Base-by-base conservation (phyloP, 2,113 vertebrate genomes). In the Scartelaos histophorus region DNA sequence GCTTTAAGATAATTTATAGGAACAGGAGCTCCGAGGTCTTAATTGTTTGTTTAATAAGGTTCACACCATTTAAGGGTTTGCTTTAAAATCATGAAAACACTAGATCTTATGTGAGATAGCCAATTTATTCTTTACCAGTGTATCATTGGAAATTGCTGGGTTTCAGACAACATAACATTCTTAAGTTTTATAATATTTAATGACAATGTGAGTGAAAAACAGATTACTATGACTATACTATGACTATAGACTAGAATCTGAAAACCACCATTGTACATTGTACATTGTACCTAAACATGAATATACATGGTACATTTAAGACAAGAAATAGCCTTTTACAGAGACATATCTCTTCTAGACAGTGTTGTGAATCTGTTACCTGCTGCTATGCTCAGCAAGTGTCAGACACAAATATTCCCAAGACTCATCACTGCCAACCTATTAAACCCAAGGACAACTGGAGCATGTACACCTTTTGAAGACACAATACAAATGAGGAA, bases 1-100 rank as follows among this genome's bases (percentile, higher is more conserved):
- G 62, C 56, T 38, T 75, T 22, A 25, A 71, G n/a, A 74, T 77
- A 79, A 22, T 25, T 46, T 62, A 67, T 47, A 72, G 22, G 25
- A 69, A 35, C 35, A 57, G 58, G 2, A 7, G 56, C 54, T 60
- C 67, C 5, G 64, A 16, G 5, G 12, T 62, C 51, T 47, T 45
- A 22, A 57, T 69, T 46, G 53, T 74, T 61, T 62, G 57, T 1
- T 71, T 45, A 22, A 66, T 21, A 54, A 11, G 16, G 49, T 51
- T 51, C 54, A 15, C 17, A 51, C 51, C 9, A 10, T n/a, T 53
- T n/a, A 49, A 49, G 47, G 15, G 47, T 17, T 49, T 17, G 47
- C 17, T 53, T 53, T 53, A 53, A 53, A 11, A 53, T 7, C 51
- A 53, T n/a, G 19, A 53, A n/a, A 53, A 53, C 51, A 53, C 49